Conservation (phyloP, 2,113 vertebrate species). For the Montifringilla adamsi region DNA sequence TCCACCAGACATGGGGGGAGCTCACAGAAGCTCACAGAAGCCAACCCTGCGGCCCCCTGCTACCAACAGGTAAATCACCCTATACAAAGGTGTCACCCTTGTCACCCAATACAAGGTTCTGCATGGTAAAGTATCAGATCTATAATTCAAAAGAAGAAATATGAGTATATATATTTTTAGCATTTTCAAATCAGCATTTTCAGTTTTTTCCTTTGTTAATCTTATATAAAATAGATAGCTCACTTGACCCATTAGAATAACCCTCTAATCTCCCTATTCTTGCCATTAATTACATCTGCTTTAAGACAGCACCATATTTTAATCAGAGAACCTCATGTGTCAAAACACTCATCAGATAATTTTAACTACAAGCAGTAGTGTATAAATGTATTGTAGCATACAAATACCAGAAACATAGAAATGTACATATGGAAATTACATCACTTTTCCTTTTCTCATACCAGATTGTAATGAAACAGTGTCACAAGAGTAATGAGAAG, state of each 20-base stretch:
- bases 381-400: background rate
- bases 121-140: background rate
- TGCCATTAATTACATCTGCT: background rate
- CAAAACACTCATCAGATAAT: background rate
- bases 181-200: background rate
- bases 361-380: background rate
- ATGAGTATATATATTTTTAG: background rate
- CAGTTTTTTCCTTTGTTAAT: background rate
- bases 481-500: background rate
- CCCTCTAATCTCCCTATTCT: background rate
- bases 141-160: background rate
- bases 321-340: background rate
- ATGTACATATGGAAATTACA: background rate
- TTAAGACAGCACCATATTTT: background rate
- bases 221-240: background rate
- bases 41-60: accelerated
- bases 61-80: background rate
- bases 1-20: background rate
- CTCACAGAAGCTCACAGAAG: background rate
- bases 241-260: background rate
- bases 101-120: background rate
- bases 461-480: background rate
- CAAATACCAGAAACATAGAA: background rate
- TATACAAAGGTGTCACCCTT: background rate
- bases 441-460: background rate